These are phyloP conservation scores for Sphecodes monilicornis DNA, from an alignment of 2,888 invertebrate species.

Conservation along the genomic window DNA sequence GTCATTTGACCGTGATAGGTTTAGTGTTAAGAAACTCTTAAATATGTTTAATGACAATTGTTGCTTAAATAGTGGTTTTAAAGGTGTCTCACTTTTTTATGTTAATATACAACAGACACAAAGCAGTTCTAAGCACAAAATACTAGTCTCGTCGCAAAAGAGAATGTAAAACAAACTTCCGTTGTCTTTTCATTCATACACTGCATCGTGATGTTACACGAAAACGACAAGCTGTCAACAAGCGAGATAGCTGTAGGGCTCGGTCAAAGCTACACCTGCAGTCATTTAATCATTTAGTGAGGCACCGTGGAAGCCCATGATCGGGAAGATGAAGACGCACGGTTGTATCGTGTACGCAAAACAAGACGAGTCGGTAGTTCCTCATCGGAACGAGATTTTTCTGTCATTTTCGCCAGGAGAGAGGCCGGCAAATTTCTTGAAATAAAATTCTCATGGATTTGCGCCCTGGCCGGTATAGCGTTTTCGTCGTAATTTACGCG, in stretches of 20 bases:
- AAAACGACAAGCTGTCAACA: slow-evolving; percentile 11
- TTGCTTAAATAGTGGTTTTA: neutral
- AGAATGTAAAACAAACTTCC: neutral
- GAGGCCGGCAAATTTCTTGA: slow-evolving; percentile 1
- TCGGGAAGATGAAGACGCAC: neutral
- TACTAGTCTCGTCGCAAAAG: neutral
- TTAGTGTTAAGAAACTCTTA: too few species aligned
- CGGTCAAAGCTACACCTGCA: neutral
- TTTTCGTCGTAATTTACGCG: slow-evolving; percentile 39
- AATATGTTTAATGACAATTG: neutral
- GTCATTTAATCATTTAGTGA: slow-evolving; percentile 16
- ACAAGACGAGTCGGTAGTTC: neutral
- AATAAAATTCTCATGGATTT: slow-evolving; percentile 17
- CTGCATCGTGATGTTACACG: neutral
- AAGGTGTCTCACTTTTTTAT: neutral
- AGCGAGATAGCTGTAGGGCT: neutral
- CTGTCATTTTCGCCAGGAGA: slow-evolving; percentile 31
- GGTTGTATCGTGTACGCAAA: neutral
- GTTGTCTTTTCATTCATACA: neutral
- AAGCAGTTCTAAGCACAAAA: neutral
- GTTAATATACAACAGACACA: neutral
- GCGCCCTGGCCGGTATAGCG: neutral
- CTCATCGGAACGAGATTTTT: slow-evolving; percentile 24
- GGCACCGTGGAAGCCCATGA: neutral
- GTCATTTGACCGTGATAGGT: too few species aligned